These are phyloP conservation scores for Passer domesticus DNA, from an alignment of 2,113 vertebrate genomes.

Conservation along the genomic window DNA sequence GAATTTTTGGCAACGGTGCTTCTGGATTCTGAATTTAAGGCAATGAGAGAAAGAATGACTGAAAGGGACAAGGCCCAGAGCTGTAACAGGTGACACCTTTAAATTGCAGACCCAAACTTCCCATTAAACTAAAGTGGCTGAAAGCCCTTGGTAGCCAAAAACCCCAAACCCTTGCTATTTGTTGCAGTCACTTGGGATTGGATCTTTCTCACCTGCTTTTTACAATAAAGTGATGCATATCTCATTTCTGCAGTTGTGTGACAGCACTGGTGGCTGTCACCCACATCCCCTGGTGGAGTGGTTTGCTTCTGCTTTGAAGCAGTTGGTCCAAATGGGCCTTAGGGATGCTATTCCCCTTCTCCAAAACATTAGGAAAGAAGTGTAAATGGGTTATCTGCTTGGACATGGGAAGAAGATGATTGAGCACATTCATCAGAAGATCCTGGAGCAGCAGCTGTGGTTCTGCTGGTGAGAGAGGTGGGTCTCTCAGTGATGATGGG, in stretches of 20 bases:
- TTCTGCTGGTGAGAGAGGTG: background rate
- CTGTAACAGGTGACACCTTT: background rate
- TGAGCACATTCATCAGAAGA: background rate
- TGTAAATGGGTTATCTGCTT: background rate
- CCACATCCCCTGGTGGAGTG: background rate
- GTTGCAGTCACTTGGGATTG: background rate
- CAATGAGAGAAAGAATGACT: background rate
- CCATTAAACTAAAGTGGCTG: background rate
- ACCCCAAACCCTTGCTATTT: background rate
- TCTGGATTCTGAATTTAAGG: background rate
- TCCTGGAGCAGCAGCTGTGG: accelerated
- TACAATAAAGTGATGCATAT: background rate
- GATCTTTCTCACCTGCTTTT: background rate
- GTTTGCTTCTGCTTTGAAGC: background rate
- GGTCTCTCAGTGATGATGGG: background rate
- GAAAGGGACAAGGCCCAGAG: background rate
- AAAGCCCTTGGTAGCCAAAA: background rate
- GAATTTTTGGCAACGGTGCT: background rate
- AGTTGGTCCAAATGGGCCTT: background rate
- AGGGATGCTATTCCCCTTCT: background rate
- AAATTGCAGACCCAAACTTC: background rate
- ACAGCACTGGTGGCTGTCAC: background rate
- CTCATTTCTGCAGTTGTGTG: background rate
- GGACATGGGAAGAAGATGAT: background rate
- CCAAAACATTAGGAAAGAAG: background rate